Evolutionary conservation across 2,113 vertebrate genomes (phyloP), one percentile per base, ranked within the genome.

Genomic region (Mobula hypostoma): DNA sequence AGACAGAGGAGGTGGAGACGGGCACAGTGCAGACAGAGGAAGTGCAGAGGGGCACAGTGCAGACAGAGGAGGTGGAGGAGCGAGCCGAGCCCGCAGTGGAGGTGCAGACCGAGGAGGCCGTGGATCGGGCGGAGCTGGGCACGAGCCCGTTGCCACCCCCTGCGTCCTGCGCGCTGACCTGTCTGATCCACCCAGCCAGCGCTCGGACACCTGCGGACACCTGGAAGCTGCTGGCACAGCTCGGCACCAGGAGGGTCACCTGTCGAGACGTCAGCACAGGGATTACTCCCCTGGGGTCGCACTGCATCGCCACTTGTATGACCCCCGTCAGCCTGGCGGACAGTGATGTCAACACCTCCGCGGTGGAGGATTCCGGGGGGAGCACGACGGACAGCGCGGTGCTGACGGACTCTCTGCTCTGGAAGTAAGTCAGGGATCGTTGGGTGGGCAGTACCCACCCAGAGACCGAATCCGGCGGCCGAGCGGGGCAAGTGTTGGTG

Each of bases 381-480:
- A 21, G 48, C 74, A 9, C 74, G 91, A 29, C 19, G 19, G 91
- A 93, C 91, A 76, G 91, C 15, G 91, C 91, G 0, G 70, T 74
- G 91, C 68, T 93, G 36, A 93, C 91, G 4, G 91, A 93, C 40
- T 74, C 91, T 9, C 68, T 93, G 2, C 70, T 93, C 36, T 93
- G 91, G 91, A 74, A 74, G 91, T 93, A 93, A 93, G 88, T 70
- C 36, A 5, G 15, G 63, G 17, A 36, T 36, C 19, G 48, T 48
- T 48, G 48, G 48, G 48, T 48, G 48, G 48, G 48, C 48, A 48
- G 48, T 48, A 48, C 48, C 48, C 48, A 48, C 48, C 48, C 48
- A 48, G 48, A 48, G 48, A 2, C 48, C 3, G 48, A 36, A 48
- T 48, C 48, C 48, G 3, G 48, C 48, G 48, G 48, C 48, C 48